These are phyloP conservation scores for Bombus balteatus DNA, from an alignment of 1,140 invertebrate species.

Conservation along the genomic window DNA sequence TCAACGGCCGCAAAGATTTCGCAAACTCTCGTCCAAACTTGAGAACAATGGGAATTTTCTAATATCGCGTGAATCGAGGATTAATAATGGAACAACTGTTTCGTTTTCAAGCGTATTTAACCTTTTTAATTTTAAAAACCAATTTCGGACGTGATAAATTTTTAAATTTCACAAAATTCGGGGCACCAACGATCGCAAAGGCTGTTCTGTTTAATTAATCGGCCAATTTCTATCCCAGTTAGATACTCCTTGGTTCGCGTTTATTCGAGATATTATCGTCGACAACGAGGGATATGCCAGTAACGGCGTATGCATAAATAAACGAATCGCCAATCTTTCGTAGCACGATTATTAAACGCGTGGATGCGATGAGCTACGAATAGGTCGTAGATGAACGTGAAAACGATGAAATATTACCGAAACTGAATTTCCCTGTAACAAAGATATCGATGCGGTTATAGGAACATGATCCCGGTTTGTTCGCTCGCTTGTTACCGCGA, in stretches of 20 bases:
- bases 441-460: neutral
- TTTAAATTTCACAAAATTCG: no score
- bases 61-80: no score
- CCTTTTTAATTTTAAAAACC: no score
- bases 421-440: neutral
- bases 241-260: neutral
- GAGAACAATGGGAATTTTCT: neutral
- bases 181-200: neutral
- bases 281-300: neutral
- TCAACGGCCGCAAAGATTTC: no score
- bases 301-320: neutral
- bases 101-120: no score
- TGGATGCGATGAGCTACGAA: neutral
- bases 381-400: neutral
- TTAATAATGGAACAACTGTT: no score
- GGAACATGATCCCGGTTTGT: no score
- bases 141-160: neutral
- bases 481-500: neutral
- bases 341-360: neutral
- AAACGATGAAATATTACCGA: conserved; percentile 3
- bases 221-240: neutral
- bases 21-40: no score
- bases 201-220: neutral
- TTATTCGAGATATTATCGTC: neutral
- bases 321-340: neutral